Percentiles rank a stretch among this genome's conserved stretches.
These are phyloP conservation scores for Dolomedes plantarius DNA, from an alignment of 2,888 invertebrate species.

Conservation along the genomic window DNA sequence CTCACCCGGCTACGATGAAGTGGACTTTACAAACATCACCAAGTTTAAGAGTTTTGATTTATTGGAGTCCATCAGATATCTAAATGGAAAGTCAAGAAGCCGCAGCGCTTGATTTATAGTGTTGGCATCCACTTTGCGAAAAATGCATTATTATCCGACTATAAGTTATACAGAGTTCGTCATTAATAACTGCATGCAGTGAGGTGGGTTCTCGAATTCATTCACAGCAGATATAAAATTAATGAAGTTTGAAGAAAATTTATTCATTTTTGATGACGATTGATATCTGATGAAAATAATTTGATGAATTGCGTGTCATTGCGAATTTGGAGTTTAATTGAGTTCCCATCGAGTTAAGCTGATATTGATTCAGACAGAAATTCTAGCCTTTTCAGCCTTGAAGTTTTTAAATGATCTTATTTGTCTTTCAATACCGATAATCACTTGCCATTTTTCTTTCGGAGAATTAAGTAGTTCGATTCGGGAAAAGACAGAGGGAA, in stretches of 20 bases:
- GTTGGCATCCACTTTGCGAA: constrained; percentile 15
- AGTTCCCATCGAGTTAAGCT: not conserved
- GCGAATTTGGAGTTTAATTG: constrained; percentile 13
- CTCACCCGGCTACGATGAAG: constrained; percentile 16
- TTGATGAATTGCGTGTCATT: constrained; percentile 26
- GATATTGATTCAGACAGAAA: constrained; percentile 6
- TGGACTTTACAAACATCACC: constrained; percentile 15
- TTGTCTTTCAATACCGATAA: not conserved
- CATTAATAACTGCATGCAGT: constrained; percentile 41
- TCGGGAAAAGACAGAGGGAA: too few relatives aligned
- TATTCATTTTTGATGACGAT: constrained; percentile 42
- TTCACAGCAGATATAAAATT: constrained; percentile 31
- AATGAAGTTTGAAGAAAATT: constrained; percentile 48
- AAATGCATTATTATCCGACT: constrained; percentile 16
- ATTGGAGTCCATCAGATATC: constrained; percentile 30
- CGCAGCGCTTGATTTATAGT: constrained; percentile 31
- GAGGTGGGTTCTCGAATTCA: constrained; percentile 26
- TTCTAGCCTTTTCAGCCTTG: not conserved
- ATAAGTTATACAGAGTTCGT: constrained; percentile 44
- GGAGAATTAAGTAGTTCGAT: too few relatives aligned
- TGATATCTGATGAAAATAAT: constrained; percentile 33
- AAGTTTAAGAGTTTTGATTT: constrained; percentile 31
- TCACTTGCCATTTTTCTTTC: too few relatives aligned
- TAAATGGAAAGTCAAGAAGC: constrained; percentile 34
- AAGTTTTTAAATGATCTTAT: not conserved